Conservation (phyloP, 2,888 invertebrate species). For the Desoria tigrina region DNA sequence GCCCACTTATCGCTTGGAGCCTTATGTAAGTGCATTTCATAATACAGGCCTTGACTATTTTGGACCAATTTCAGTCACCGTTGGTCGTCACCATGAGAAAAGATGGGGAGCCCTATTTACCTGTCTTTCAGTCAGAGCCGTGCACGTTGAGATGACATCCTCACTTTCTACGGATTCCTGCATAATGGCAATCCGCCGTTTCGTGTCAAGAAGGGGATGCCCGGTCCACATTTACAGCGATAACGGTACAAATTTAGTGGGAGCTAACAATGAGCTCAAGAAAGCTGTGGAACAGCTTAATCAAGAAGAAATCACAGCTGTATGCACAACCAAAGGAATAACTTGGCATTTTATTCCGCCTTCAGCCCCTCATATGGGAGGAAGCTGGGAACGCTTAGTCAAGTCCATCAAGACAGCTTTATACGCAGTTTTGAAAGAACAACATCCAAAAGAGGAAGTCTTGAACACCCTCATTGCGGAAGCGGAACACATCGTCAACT, state of each 20-base stretch:
- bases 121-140: slow-evolving; percentile 1
- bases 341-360: slow-evolving; percentile 9
- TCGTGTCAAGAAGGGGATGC: background rate
- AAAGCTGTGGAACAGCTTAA: background rate
- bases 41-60: slow-evolving; percentile 10
- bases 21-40: background rate
- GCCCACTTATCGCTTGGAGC: background rate
- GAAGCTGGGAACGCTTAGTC: slow-evolving; percentile 1
- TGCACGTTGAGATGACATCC: slow-evolving; percentile 5
- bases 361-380: slow-evolving; percentile 16
- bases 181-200: background rate
- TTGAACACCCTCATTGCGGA: slow-evolving; percentile 8
- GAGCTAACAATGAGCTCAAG: slow-evolving; percentile 10
- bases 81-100: slow-evolving; percentile 10
- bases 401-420: slow-evolving; percentile 1
- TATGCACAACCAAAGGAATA: background rate
- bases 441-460: background rate
- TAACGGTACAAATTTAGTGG: slow-evolving; percentile 8
- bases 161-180: background rate
- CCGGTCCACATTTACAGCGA: slow-evolving; percentile 4
- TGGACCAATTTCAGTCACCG: background rate
- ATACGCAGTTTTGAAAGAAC: background rate
- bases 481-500: background rate
- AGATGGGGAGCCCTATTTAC: slow-evolving; percentile 11
- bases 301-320: background rate